phyloP scores from a whole-genome alignment of 1,140 invertebrate species.

The Saxidomus purpurata region DNA sequence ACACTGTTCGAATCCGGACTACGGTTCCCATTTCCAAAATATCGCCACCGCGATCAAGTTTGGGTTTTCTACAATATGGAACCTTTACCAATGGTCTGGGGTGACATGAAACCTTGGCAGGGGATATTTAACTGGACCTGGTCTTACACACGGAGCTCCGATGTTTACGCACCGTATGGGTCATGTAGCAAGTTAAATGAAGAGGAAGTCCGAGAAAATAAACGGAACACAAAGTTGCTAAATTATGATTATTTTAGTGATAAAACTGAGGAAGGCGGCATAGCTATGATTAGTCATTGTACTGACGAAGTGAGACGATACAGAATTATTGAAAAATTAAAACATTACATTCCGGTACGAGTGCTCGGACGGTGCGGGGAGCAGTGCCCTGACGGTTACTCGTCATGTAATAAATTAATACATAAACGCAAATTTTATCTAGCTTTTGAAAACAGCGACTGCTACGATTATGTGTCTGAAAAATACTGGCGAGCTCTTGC shows the following conservation, averaged over 20 bases:
- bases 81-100: conserved; percentile 66
- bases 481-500: conserved; percentile 81
- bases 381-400: conserved; percentile 67
- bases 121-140: conserved; percentile 76
- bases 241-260: conserved; percentile 56
- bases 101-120: conserved; percentile 44
- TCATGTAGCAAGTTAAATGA: conserved; percentile 39
- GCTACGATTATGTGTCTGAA: conserved; percentile 83
- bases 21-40: conserved; percentile 36
- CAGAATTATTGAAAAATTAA: conserved; percentile 87
- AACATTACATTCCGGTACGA: conserved; percentile 88
- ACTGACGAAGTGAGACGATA: conserved; percentile 87
- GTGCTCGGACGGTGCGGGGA: conserved; percentile 69
- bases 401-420: conserved; percentile 68
- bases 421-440: conserved; percentile 92
- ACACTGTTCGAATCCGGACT: conserved; percentile 12
- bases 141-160: conserved; percentile 63
- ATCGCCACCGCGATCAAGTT: conserved; percentile 59
- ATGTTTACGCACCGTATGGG: conserved; percentile 70
- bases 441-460: conserved; percentile 84
- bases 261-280: conserved; percentile 85
- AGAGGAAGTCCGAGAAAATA: conserved; percentile 40
- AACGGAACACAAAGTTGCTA: conserved; percentile 22
- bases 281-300: conserved; percentile 90
- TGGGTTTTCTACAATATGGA: conserved; percentile 74